Percentiles rank a stretch among this genome's conserved stretches.
phyloP scores from a whole-genome alignment of 2,113 vertebrate species.

The Machaerirhynchus nigripectus region DNA sequence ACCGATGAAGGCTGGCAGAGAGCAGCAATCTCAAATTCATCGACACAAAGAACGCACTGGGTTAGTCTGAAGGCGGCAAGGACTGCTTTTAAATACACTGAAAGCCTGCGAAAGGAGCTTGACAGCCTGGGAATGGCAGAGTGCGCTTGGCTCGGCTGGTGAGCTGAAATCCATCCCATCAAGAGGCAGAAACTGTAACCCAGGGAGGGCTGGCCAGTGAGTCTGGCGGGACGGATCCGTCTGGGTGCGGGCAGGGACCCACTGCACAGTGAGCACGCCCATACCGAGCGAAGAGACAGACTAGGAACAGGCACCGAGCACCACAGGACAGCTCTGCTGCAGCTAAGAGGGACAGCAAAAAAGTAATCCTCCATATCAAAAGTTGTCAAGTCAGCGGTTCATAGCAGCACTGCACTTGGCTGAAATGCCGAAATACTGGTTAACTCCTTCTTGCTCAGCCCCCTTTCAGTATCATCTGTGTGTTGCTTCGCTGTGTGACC shows the following conservation, averaged over 20 bases:
- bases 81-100: fast-evolving
- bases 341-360: neutral
- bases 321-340: neutral
- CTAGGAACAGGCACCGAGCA: fast-evolving
- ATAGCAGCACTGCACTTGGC: neutral
- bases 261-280: fast-evolving
- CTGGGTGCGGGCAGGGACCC: fast-evolving
- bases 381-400: neutral
- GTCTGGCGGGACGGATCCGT: fast-evolving
- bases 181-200: neutral
- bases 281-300: fast-evolving
- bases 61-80: neutral
- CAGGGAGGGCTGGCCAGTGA: neutral
- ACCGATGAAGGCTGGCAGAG: neutral
- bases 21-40: neutral
- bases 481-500: fast-evolving
- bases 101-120: neutral
- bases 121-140: neutral
- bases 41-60: neutral
- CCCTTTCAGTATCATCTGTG: fast-evolving
- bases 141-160: fast-evolving
- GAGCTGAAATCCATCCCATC: neutral
- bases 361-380: neutral
- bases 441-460: neutral
- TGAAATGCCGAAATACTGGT: neutral